Evolutionary conservation across 2,888 invertebrate genomes (phyloP).

Genomic region (Chloroclysta siterata): DNA sequence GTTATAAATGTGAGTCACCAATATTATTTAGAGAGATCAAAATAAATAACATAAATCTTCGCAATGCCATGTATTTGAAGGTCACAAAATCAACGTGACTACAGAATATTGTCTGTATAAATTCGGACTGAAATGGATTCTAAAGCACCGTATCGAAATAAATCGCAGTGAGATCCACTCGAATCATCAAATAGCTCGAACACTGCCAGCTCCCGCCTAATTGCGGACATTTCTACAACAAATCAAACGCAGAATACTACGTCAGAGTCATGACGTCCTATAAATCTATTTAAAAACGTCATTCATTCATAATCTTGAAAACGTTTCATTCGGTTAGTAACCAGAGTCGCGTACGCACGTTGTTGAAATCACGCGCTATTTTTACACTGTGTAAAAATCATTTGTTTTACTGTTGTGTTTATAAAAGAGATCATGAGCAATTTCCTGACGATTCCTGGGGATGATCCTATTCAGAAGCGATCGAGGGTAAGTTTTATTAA

Average conservation of each 20-base stretch:
- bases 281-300: constrained; percentile 75
- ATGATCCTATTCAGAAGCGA: constrained; percentile 70
- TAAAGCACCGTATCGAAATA: not conserved
- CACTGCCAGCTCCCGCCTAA: constrained; percentile 36
- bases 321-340: constrained; percentile 61
- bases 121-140: no score
- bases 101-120: no score
- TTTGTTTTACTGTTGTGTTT: constrained; percentile 46
- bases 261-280: constrained; percentile 58
- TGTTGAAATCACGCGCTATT: constrained; percentile 48
- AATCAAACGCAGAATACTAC: constrained; percentile 66
- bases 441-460: constrained; percentile 78
- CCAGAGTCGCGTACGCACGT: constrained; percentile 72
- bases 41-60: no score
- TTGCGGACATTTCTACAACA: constrained; percentile 63
- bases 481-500: constrained; percentile 71
- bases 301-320: constrained; percentile 77
- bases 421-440: constrained; percentile 72
- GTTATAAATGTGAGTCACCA: not conserved
- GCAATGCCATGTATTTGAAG: no score
- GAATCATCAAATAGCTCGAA: constrained; percentile 33
- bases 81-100: no score
- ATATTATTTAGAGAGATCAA: no score
- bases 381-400: constrained; percentile 52
- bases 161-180: constrained; percentile 19